These are phyloP conservation scores for Pollenia amentaria DNA, from an alignment of 2,888 invertebrate species.

Conservation along the genomic window DNA sequence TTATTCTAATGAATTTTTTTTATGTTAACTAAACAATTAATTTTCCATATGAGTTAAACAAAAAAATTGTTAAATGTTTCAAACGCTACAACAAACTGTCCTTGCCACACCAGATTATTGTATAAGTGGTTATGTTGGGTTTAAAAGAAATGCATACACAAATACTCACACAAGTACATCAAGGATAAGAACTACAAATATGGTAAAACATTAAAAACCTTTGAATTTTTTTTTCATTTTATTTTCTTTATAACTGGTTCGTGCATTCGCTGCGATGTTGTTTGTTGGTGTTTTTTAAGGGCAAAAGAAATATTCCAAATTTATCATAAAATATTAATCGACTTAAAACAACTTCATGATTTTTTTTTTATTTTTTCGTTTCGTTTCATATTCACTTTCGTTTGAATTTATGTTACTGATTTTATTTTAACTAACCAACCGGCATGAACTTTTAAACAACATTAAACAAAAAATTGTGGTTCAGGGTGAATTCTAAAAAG, in stretches of 20 bases:
- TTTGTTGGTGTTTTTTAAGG: conserved; percentile 31
- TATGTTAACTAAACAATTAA: no score
- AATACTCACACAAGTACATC: not conserved
- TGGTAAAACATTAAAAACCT: conserved; percentile 33
- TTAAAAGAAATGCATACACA: conserved; percentile 8
- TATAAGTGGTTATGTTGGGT: not conserved
- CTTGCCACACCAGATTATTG: not conserved
- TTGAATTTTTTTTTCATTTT: conserved; percentile 3
- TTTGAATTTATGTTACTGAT: conserved; percentile 6
- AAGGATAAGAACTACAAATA: conserved; percentile 44
- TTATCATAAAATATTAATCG: conserved; percentile 49
- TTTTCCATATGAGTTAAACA: no score
- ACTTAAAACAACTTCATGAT: conserved; percentile 35
- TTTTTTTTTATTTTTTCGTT: not conserved
- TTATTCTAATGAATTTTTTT: no score
- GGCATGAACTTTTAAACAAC: not conserved
- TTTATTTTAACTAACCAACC: not conserved
- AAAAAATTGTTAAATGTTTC: not conserved
- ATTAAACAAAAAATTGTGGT: not conserved
- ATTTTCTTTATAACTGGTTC: conserved; percentile 33
- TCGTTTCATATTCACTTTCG: not conserved
- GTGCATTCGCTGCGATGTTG: not conserved
- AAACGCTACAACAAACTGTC: not conserved
- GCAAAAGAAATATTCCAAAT: conserved; percentile 50
- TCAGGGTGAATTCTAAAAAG: not conserved